Percentiles rank a stretch among this genome's conserved stretches.
Conservation (phyloP, 2,113 vertebrate species). For the Saguinus midas region DNA sequence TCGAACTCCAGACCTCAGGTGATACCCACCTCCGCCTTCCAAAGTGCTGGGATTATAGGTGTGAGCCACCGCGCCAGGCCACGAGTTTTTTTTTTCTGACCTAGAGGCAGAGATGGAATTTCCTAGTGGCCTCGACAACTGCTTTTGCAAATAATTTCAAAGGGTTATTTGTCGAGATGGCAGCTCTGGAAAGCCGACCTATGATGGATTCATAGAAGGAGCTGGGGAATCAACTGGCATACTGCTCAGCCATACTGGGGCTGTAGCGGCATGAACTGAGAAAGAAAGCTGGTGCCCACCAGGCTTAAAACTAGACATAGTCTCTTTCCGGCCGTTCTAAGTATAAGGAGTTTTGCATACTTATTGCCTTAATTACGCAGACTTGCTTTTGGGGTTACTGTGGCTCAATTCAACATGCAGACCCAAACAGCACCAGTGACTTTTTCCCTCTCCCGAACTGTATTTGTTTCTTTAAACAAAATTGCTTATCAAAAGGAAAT, state of each 20-base stretch:
- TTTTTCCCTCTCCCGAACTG: background rate
- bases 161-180: slow-evolving; percentile 14
- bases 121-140: background rate
- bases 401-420: background rate
- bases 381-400: background rate
- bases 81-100: slow-evolving; percentile 32
- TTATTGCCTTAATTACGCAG: background rate
- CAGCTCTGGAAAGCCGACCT: slow-evolving; percentile 49
- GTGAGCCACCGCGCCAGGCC: too few relatives aligned
- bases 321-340: background rate
- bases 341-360: background rate
- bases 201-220: slow-evolving; percentile 44
- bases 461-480: slow-evolving; percentile 22
- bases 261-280: background rate
- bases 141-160: slow-evolving; percentile 66
- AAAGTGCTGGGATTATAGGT: too few relatives aligned
- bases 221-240: background rate
- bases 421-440: background rate
- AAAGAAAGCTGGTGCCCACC: background rate
- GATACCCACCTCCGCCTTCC: too few relatives aligned
- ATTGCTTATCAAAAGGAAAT: background rate
- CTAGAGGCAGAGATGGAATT: slow-evolving; percentile 16
- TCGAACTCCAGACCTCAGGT: too few relatives aligned
- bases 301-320: background rate
- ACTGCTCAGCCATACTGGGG: background rate